Base-by-base conservation (phyloP, 2,797 vertebrate species). In the Microctenopoma stevenorrisi region DNA sequence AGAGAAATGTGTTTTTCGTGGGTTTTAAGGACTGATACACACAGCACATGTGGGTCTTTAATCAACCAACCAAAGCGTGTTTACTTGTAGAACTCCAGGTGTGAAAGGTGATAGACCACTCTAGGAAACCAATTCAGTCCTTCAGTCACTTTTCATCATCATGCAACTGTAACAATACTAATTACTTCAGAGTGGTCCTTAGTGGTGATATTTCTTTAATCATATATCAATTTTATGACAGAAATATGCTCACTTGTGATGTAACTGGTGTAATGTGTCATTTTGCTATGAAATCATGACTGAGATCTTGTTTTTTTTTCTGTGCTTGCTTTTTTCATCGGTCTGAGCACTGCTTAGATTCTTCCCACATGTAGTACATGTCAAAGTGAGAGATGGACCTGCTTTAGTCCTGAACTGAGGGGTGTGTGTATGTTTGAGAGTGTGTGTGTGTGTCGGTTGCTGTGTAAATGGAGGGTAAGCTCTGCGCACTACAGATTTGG, bases 321-420 rank as follows among this genome's bases (percentile, higher is more conserved):
- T 57, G 26, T 48, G 50, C 53, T 59, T 84, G 35, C 58, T 68
- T 82, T 74, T 69, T 82, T 69, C 52, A 74, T 83, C 65, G 40
- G 60, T 75, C 37, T 26, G 61, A 72, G 61, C 72, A 37, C 69
- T 69, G 25, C 58, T 71, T 75, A 85, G 70, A 89, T 86, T 88
- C 82, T 79, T 86, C 77, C 88, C 87, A 90, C 83, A 91, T 91
- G 85, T 76, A 68, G 63, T 18, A 72, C 77, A 89, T 79, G 83
- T 86, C 82, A 83, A 68, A 88, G 79, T 86, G 86, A 89, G 87
- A 81, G 78, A 89, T 88, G 83, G 86, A 79, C 79, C 76, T 66
- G 74, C 81, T 85, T 81, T 82, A 79, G 82, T 66, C 76, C 70
- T 64, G 68, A 78, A 72, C 74, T 80, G 70, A 85, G 63, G 53